Base-by-base conservation (phyloP, 2,113 vertebrate species). In the Pionites leucogaster region DNA sequence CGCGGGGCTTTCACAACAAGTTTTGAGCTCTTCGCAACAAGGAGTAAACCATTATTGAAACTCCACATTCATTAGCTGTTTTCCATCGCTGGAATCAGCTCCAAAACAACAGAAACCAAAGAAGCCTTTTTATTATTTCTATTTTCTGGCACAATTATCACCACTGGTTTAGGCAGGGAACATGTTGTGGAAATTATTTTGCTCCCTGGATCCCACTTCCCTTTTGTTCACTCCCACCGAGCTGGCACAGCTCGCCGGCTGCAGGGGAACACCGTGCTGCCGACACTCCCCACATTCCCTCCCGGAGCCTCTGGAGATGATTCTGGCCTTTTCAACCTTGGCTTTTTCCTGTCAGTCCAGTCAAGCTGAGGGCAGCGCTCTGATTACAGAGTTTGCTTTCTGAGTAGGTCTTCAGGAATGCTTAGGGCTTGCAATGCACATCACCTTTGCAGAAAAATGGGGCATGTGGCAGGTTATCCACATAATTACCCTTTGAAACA, bases 271-370 rank as follows among this genome's bases (percentile, higher is more conserved):
- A 12, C 57, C 1, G 1, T 0, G 3, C 69, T 81, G 72, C 90
- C 0, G 52, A 29, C 92, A 93, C 80, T 91, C 86, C 84, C 78
- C 70, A 59, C 92, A 75, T 28, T 79, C 90, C 85, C 79, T 90
- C 84, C 37, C 2, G 0, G 13, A 78, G 47, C n/a, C 86, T 88
- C 82, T 78, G 87, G 82, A 95, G 86, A 79, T 3, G 1, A 24
- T 64, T 47, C 57, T 94, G 94, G 49, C 92, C 88, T 94, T 94
- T 95, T 96, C 91, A 94, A 96, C 92, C 59, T 80, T 67, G 64
- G 37, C 37, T 84, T 86, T 50, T 75, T 94, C 68, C 82, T 95
- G 17, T 65, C 27, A 55, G 79, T 46, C 63, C 79, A 65, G 47
- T 88, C 62, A 86, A 75, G n/a, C 63, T 41, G 47, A 82, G 64